Evolutionary conservation across 2,797 vertebrate genomes (phyloP).

Genomic region (Microchirus variegatus): DNA sequence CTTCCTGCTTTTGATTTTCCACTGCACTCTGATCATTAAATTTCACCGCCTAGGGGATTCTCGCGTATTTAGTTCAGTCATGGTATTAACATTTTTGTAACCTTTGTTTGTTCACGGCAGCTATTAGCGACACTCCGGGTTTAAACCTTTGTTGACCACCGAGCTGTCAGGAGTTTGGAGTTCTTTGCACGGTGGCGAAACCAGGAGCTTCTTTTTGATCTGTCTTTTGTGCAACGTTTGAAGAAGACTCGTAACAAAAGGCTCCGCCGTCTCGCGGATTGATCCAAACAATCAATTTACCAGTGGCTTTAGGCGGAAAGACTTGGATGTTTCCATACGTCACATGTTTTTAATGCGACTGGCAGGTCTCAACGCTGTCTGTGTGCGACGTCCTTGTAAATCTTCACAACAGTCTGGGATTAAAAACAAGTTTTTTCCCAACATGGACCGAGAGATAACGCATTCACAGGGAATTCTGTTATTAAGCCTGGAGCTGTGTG

Average conservation of each 20-base stretch:
- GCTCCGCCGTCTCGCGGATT: background rate
- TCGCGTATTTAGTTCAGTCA: conserved; percentile 55
- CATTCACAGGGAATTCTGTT: background rate
- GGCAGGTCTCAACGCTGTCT: background rate
- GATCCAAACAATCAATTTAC: background rate
- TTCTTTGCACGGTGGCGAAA: conserved; percentile 12
- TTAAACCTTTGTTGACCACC: conserved; percentile 31
- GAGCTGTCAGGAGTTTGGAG: background rate
- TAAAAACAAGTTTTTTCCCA: background rate
- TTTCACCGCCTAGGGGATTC: conserved; percentile 45
- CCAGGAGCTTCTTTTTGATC: conserved; percentile 1
- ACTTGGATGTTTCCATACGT: background rate
- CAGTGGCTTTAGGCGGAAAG: background rate
- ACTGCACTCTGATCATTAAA: conserved; percentile 55
- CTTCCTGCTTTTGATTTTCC: conserved; percentile 44
- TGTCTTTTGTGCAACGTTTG: background rate
- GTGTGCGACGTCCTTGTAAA: background rate
- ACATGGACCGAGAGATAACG: background rate
- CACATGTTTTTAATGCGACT: background rate
- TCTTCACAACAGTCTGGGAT: conserved; percentile 2
- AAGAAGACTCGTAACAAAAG: background rate
- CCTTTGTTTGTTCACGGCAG: conserved; percentile 59
- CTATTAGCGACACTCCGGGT: conserved; percentile 27
- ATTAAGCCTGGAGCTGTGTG: too few relatives aligned
- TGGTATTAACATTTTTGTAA: conserved; percentile 54